Evolutionary conservation across 2,888 invertebrate genomes (phyloP), one percentile per base, ranked within the genome.

Genomic region (Andricus curvator): DNA sequence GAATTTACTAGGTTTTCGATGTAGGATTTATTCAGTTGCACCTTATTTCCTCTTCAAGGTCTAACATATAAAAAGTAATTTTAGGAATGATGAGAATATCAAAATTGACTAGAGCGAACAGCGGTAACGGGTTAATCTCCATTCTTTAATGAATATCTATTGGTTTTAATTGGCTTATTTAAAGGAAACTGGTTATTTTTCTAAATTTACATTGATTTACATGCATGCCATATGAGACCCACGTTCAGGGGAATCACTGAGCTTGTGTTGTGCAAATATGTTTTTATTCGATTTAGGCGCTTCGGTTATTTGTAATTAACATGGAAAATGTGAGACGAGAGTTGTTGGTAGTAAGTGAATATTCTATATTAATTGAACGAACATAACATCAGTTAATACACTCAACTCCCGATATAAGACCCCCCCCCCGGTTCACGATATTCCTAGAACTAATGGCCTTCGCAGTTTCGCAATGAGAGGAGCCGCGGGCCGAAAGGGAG

Each of bases 201-300:
- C 13, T 15, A 62, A 25, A 62, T 62, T 62, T 29, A 15, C 6
- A 29, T 62, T 62, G 13, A 62, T 62, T 62, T 62, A 17, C 25
- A 29, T 62, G 62, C 62, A 29, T 62, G 62, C 17, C 25, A 25
- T 25, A 62, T 25, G 62, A 62, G 62, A 62, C 25, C 62, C 62
- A 25, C 25, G 25, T 62, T 62, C 62, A 62, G 62, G 62, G 62
- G 62, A 62, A 62, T 15, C 62, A 62, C 62, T 62, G 11, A 62
- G 62, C 62, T 25, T 25, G 4, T 15, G 62, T 15, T 62, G 62
- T 62, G 1, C 11, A 62, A 62, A 17, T 25, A 62, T 62, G 25
- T 15, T 62, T 13, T 62, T 25, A 2, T 62, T 13, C 15, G 15
- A 62, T 62, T 62, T 4, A 62, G 0, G 15, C 6, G 29, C 13